phyloP scores from a whole-genome alignment of 2,888 invertebrate species.

The Sisyra terminalis region DNA sequence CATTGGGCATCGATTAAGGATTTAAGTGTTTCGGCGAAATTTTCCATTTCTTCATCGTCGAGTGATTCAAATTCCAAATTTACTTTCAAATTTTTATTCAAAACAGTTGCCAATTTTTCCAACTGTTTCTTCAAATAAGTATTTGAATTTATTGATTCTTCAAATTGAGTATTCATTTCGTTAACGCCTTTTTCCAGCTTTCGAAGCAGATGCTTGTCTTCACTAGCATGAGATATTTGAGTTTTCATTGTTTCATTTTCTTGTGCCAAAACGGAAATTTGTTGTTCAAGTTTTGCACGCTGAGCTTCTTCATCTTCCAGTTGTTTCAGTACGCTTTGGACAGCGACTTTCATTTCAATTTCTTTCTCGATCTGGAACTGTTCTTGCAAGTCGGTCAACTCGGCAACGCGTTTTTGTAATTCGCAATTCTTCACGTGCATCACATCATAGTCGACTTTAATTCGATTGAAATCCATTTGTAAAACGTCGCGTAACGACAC shows the following conservation, averaged over 20 bases:
- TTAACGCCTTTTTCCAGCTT: not conserved
- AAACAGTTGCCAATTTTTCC: not conserved
- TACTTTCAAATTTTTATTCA: slow-evolving; percentile 5
- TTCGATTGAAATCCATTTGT: slow-evolving; percentile 21
- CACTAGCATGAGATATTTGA: not conserved
- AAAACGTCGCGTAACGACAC: slow-evolving; percentile 22
- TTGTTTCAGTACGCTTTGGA: not conserved
- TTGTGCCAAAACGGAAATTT: not conserved
- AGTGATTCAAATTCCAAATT: not conserved
- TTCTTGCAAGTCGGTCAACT: not conserved
- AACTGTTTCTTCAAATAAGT: not conserved
- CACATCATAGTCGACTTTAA: slow-evolving; percentile 30
- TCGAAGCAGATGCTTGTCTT: not conserved
- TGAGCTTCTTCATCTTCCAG: not conserved
- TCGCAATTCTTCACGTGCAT: slow-evolving; percentile 25
- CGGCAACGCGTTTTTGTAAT: slow-evolving; percentile 31
- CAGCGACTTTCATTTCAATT: not conserved
- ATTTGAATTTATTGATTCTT: not conserved
- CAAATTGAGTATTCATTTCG: slow-evolving; percentile 2
- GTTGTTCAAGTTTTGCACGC: not conserved
- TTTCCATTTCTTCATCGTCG: slow-evolving; percentile 11
- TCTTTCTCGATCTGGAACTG: not conserved
- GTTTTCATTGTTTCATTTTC: not conserved
- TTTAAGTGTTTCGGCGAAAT: slow-evolving; percentile 28
- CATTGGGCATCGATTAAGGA: slow-evolving; percentile 38